These are phyloP conservation scores for Drosophila picticornis DNA, from an alignment of 2,888 invertebrate genomes.

Conservation along the genomic window DNA sequence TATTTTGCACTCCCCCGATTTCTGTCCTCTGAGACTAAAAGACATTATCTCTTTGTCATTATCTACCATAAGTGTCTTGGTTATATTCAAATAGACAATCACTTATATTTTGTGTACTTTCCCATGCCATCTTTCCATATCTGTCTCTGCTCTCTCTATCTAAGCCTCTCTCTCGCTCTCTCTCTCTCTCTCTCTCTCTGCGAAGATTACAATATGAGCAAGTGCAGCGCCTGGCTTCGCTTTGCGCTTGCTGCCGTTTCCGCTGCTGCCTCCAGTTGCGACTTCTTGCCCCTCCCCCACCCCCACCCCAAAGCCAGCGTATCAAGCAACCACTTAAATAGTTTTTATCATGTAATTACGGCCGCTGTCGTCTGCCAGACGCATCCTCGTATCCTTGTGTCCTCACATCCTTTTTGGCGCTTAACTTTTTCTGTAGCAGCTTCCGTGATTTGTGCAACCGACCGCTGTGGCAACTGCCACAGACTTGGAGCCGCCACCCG, in stretches of 20 bases:
- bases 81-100: neutral
- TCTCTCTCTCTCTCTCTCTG: neutral
- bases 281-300: neutral
- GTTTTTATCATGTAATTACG: constrained; percentile 82
- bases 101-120: neutral
- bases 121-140: neutral
- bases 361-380: constrained; percentile 78
- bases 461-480: constrained; percentile 61
- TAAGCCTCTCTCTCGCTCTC: neutral
- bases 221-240: constrained; percentile 10
- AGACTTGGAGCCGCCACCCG: constrained; percentile 28
- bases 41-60: neutral
- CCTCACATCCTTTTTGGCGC: constrained; percentile 28
- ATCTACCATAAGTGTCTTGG: neutral
- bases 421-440: constrained; percentile 51
- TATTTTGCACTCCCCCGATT: neutral
- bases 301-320: constrained; percentile 1
- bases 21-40: neutral
- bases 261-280: constrained; percentile 29
- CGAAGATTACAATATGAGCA: constrained; percentile 6
- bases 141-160: neutral
- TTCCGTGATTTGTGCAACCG: constrained; percentile 77
- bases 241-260: constrained; percentile 37
- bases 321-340: constrained; percentile 72
- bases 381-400: constrained; percentile 47